Conservation (phyloP, 2,888 invertebrate species). For the Lasioglossum leucozonium region DNA sequence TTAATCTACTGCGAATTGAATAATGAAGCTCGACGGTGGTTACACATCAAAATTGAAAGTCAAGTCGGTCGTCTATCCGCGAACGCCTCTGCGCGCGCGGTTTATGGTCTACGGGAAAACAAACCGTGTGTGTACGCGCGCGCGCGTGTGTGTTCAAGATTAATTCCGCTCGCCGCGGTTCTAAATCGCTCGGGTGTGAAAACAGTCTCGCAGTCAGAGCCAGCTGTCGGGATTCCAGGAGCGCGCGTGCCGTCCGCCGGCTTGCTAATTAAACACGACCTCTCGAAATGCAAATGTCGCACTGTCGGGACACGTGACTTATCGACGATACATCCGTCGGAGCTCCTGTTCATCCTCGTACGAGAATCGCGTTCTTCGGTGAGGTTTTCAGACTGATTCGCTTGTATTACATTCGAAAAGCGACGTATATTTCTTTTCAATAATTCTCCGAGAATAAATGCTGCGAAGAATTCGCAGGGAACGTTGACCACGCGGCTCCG, state of each 20-base stretch:
- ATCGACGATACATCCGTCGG: background rate
- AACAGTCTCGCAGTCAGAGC: background rate
- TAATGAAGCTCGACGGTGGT: background rate
- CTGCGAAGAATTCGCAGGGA: background rate
- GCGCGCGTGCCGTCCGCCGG: constrained; percentile 7
- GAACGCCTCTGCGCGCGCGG: background rate
- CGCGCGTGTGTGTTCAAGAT: background rate
- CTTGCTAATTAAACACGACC: constrained; percentile 14
- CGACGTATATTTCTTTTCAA: background rate
- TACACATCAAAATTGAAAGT: constrained; percentile 7
- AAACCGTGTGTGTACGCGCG: background rate
- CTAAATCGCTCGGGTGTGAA: background rate
- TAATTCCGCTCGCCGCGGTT: constrained; percentile 17
- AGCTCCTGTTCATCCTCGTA: background rate
- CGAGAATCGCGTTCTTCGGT: background rate
- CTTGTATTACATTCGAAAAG: background rate
- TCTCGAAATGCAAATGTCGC: constrained; percentile 23
- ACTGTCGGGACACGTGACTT: background rate
- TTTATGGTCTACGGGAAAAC: background rate
- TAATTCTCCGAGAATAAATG: background rate
- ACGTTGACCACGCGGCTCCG: background rate
- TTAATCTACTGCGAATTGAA: constrained; percentile 1
- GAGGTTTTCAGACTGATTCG: background rate
- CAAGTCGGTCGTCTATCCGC: background rate
- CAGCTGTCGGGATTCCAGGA: constrained; percentile 10